These are phyloP conservation scores for Drosophila ogumai DNA, from an alignment of 1,140 invertebrate genomes.

Conservation along the genomic window DNA sequence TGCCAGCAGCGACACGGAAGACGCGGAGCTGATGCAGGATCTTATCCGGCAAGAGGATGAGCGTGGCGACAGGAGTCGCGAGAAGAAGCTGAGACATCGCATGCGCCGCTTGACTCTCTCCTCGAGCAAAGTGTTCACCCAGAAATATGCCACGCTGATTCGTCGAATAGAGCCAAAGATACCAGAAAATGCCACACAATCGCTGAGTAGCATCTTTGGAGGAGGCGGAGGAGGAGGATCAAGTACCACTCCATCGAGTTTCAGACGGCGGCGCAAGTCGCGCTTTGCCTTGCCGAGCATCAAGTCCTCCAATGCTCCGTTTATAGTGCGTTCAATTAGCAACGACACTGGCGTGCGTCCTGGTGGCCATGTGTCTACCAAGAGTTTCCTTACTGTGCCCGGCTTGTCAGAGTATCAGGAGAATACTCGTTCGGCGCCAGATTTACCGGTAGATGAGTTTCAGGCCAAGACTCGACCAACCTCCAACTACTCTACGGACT, in stretches of 20 bases:
- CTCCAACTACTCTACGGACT: constrained; percentile 62
- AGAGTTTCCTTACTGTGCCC: constrained; percentile 54
- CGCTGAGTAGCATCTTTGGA: constrained; percentile 59
- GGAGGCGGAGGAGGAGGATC: constrained; percentile 31
- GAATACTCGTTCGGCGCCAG: constrained; percentile 59
- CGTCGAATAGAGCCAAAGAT: constrained; percentile 77
- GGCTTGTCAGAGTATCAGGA: constrained; percentile 58
- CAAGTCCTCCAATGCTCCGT: constrained; percentile 31
- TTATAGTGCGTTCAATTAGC: constrained; percentile 86
- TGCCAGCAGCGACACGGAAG: constrained; percentile 70
- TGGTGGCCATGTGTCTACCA: constrained; percentile 15
- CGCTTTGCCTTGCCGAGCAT: constrained; percentile 26
- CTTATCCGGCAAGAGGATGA: constrained; percentile 87
- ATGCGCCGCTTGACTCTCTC: constrained; percentile 86
- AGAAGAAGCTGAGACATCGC: constrained; percentile 85
- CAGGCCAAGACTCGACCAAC: constrained; percentile 24
- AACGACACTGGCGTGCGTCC: constrained; percentile 84
- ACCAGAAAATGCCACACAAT: constrained; percentile 71
- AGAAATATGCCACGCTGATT: constrained; percentile 85
- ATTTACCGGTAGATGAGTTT: constrained; percentile 49
- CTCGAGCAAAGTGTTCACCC: constrained; percentile 86
- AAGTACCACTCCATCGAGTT: constrained; percentile 5
- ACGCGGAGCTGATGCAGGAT: constrained; percentile 70
- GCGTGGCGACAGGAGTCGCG: constrained; percentile 81
- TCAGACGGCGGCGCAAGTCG: constrained; percentile 52